Base-by-base conservation (phyloP, 2,888 invertebrate genomes). In the Aphelenchoides bicaudatus region DNA sequence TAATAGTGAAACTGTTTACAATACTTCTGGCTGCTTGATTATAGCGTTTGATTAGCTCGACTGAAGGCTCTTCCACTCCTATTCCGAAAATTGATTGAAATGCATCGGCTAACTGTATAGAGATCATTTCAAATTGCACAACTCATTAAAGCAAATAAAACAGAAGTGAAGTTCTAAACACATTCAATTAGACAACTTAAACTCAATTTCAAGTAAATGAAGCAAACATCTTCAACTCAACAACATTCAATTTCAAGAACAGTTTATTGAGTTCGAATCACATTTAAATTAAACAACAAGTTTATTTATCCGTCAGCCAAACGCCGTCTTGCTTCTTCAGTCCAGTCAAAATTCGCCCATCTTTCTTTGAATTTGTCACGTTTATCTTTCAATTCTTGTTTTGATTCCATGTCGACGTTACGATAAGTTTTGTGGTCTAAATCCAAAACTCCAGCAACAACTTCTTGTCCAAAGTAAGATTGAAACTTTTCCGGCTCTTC, bases 391-490 rank as follows among this genome's bases (percentile, higher is more conserved):
- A 68, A 64, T 50, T 85, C 82, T 67, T 88, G 87, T 73, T 88
- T 87, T 76, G 83, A 85, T 79, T 90, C 88, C 61, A 82, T 85
- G 69, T 84, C 85, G 1, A 88, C 89, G 76, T 88, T 90, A 49
- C 90, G 86, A 93, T 93, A 96, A 61, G 86, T 80, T 55, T 84
- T 84, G 60, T 75, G 72, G 77, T 91, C 88, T 59, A 92, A 82
- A 79, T 94, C 90, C 68, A 96, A 80, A 85, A 98, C 90, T 1
- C 94, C 94, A 21, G 90, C 93, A 77, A 98, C 87, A 16, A 94
- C 87, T 86, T 94, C 92, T 83, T 83, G 67, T 6, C 63, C 50
- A 85, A 94, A 98, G 81, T 88, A 88, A 52, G 80, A 82, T 0
- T 92, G 90, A 81, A 96, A 96, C 37, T 85, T 80, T 56, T 86